Evolutionary conservation across 2,797 vertebrate species (phyloP).

Genomic region (Cryptoprocta ferox): DNA sequence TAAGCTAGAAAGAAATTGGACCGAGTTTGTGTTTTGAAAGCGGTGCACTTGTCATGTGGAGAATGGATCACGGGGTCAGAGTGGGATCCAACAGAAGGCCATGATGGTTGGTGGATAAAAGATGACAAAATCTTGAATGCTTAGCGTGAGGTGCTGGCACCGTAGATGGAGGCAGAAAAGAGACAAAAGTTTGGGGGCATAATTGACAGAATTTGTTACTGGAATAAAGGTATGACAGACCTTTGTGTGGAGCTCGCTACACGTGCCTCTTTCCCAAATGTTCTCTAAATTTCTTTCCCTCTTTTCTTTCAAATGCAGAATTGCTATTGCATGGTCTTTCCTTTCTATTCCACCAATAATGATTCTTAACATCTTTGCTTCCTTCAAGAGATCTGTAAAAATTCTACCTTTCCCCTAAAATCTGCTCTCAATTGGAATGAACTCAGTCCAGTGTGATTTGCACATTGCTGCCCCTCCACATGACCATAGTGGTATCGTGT

Average conservation of each 20-base stretch:
- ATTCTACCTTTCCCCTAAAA: background rate
- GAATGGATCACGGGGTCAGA: background rate
- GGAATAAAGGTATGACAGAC: background rate
- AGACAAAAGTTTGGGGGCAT: background rate
- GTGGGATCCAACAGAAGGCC: background rate
- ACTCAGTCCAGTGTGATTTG: too few species aligned
- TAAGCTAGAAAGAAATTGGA: background rate
- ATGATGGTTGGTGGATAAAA: background rate
- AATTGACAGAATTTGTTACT: background rate
- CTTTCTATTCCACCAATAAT: background rate
- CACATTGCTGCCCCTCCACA: background rate
- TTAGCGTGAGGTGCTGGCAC: background rate
- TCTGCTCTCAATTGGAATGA: background rate
- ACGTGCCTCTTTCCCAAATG: background rate
- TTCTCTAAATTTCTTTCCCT: background rate
- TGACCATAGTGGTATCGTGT: too few species aligned
- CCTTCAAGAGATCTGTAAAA: background rate
- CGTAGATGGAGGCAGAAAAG: background rate
- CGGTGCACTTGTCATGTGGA: background rate
- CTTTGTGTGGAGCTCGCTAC: background rate
- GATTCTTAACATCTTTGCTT: background rate
- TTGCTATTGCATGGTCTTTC: background rate
- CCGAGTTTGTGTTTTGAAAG: background rate
- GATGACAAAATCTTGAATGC: background rate
- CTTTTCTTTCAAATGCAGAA: background rate